Evolutionary conservation across 2,888 invertebrate genomes (phyloP).

Genomic region (Drosophila koepferae): DNA sequence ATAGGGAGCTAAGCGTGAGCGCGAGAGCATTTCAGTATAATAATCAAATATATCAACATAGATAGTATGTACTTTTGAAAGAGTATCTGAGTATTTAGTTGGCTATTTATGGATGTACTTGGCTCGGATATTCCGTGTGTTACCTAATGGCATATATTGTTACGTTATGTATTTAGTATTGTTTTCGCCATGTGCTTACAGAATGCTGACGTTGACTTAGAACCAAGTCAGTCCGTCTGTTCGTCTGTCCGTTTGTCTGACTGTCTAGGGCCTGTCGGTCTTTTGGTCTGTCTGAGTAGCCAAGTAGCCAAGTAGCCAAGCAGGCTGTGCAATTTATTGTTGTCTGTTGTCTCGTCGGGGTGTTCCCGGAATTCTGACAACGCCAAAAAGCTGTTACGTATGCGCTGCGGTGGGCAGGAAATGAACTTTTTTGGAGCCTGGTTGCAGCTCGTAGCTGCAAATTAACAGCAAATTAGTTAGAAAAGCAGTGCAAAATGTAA

Average conservation of each 20-base stretch:
- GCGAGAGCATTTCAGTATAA: too few relatives aligned
- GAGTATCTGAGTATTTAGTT: neutral
- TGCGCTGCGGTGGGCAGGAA: slow-evolving; percentile 41
- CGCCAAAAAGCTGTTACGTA: slow-evolving; percentile 43
- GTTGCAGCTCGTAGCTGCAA: slow-evolving; percentile 46
- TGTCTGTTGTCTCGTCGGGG: slow-evolving; percentile 40
- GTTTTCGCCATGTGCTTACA: neutral
- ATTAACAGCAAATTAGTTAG: slow-evolving; percentile 76
- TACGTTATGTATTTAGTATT: neutral
- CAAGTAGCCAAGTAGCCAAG: neutral
- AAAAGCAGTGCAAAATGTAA: slow-evolving; percentile 63
- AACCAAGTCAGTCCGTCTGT: neutral
- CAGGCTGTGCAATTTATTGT: slow-evolving; percentile 22
- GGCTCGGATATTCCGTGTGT: neutral
- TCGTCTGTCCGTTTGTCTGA: neutral
- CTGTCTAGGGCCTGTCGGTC: slow-evolving; percentile 2
- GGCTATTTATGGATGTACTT: neutral
- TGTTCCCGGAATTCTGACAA: slow-evolving; percentile 73
- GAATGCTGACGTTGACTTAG: slow-evolving; percentile 44
- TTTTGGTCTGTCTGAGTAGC: slow-evolving; percentile 3
- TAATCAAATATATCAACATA: too few relatives aligned
- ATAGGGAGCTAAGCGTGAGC: too few relatives aligned
- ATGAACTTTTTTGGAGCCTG: slow-evolving; percentile 20
- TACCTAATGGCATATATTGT: neutral
- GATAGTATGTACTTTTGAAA: neutral